Base-by-base conservation (phyloP, 2,888 invertebrate species). In the Macrostomum cliftonense region DNA sequence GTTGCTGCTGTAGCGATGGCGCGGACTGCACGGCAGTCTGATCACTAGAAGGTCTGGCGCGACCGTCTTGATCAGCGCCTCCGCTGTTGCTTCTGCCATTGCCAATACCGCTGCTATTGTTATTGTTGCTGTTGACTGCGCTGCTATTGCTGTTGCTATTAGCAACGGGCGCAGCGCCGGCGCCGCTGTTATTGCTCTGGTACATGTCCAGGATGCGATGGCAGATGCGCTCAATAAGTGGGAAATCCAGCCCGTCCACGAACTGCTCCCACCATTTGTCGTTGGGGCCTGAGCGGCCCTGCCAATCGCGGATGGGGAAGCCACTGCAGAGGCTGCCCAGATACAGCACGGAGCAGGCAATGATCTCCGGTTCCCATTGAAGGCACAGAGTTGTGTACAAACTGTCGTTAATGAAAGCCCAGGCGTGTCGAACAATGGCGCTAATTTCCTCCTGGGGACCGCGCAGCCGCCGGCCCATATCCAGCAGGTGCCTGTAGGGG, bases 401-500 rank as follows among this genome's bases (percentile, higher is more conserved):
- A 73, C 88, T 83, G 72, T 99, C 97, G 71, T 99, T 99, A 0
- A 95, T 87, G 71, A 97, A 99, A 5, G 93, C 95, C 95, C 95
- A 97, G 0, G 93, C 91, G 88, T 91, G 93, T 72, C 95, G 93
- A 1, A 95, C 88, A 82, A 95, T 85, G 71, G 87, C 88, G 62
- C 89, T 83, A 45, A 89, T 72, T 68, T 88, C 88, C n/a, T 77
- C 77, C 67, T 87, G 86, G 64, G 93, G 91, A 36, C 87, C 78
- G 28, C 28, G 28, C 28, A 28, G 28, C 28, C 28, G 4, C 28
- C 28, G 28, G 28, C 28, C 28, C 28, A 28, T 28, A 4, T 83
- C 86, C 21, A 93, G 71, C 52, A 97, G 73, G 65, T 83, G 89
- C 48, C 82, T 81, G 62, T 99, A 97, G 0, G 97, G 95, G 71